Conservation (phyloP, 2,888 invertebrate species). For the Nebria salina region DNA sequence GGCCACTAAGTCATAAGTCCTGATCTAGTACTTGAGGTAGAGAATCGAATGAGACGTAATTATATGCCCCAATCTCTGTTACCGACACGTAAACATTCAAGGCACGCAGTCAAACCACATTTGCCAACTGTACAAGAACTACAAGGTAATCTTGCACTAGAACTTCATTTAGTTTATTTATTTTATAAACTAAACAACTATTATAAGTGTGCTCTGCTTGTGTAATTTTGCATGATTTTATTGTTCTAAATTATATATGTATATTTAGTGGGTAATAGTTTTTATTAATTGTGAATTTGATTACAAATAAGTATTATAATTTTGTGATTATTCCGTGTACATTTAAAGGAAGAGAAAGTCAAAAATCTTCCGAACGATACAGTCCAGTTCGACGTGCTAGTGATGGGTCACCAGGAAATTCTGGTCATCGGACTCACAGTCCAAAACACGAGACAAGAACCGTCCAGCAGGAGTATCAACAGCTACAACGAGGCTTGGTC, state of each 20-base stretch:
- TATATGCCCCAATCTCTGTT: conserved; percentile 74
- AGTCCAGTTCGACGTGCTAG: conserved; percentile 91
- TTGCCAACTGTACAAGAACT: conserved; percentile 80
- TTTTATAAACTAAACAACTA: no score
- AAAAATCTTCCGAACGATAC: conserved; percentile 76
- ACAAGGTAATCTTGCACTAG: conserved; percentile 66
- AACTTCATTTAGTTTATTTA: neutral
- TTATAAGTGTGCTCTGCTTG: no score
- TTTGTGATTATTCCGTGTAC: conserved; percentile 39
- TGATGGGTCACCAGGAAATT: conserved; percentile 71
- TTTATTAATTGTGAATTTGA: no score
- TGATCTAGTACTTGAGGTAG: conserved; percentile 88
- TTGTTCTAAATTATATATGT: no score
- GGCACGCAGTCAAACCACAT: conserved; percentile 65
- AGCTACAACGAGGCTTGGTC: conserved; percentile 71
- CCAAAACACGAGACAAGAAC: conserved; percentile 66
- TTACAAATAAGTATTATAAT: no score
- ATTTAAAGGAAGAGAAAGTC: conserved; percentile 66
- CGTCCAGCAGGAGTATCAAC: conserved; percentile 82
- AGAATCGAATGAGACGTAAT: conserved; percentile 83
- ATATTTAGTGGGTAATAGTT: no score
- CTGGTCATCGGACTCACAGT: conserved; percentile 67
- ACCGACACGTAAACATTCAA: conserved; percentile 65
- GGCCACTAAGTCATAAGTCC: conserved; percentile 82
- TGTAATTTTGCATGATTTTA: conserved; percentile 11